Conservation (phyloP, 2,888 invertebrate genomes). For the Sesia apiformis region DNA sequence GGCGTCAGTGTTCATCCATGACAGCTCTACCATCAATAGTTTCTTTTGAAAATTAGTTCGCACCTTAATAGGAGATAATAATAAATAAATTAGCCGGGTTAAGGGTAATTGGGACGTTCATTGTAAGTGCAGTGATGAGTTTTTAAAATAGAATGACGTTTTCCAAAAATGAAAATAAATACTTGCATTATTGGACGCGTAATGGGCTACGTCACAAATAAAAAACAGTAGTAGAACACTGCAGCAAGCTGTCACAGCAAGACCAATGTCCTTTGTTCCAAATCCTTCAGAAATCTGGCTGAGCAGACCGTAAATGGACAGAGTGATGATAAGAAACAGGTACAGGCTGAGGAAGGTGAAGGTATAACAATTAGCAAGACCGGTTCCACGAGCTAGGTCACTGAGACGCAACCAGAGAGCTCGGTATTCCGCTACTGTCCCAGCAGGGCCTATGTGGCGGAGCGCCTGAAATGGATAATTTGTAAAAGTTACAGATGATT, state of each 20-base stretch:
- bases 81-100: not conserved
- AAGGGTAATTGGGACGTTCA: not conserved
- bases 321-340: constrained; percentile 81
- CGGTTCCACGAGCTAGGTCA: constrained; percentile 78
- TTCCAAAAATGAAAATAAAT: not conserved
- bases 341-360: constrained; percentile 80
- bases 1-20: constrained; percentile 85
- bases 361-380: constrained; percentile 79
- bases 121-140: too few relatives aligned
- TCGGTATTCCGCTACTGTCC: constrained; percentile 80
- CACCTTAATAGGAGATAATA: constrained; percentile 44
- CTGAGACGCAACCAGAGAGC: constrained; percentile 82
- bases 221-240: constrained; percentile 80
- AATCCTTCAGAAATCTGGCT: constrained; percentile 83
- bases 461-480: constrained; percentile 60
- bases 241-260: constrained; percentile 79
- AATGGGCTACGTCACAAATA: constrained; percentile 83
- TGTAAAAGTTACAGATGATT: too few relatives aligned
- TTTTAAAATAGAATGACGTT: not conserved
- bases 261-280: constrained; percentile 81
- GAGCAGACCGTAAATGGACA: constrained; percentile 83
- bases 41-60: constrained; percentile 84
- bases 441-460: constrained; percentile 79
- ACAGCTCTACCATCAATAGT: constrained; percentile 80
- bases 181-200: constrained; percentile 81